Percentiles rank a stretch among this genome's conserved stretches.
Conservation (phyloP, 2,888 invertebrate species). For the Sesia apiformis region DNA sequence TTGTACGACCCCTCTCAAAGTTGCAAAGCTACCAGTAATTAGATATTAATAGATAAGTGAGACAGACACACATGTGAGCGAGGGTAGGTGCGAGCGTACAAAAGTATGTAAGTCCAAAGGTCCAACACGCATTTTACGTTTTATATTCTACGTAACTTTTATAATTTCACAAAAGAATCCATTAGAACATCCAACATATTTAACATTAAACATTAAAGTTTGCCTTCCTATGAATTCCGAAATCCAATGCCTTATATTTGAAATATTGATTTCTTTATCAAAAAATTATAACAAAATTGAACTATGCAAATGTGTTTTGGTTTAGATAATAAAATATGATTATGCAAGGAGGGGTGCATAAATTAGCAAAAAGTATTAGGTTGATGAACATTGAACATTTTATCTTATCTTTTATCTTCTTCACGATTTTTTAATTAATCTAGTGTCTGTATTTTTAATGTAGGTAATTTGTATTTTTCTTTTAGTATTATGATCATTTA, state of each 20-base stretch:
- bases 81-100: slow-evolving; percentile 2
- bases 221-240: neutral
- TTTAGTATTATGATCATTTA: no score
- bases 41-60: slow-evolving; percentile 49
- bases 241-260: neutral
- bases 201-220: no score
- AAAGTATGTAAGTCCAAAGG: neutral
- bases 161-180: no score
- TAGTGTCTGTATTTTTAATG: neutral
- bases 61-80: slow-evolving; percentile 24
- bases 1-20: slow-evolving; percentile 7
- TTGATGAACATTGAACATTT: slow-evolving; percentile 41
- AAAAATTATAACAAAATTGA: slow-evolving; percentile 6
- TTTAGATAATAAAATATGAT: slow-evolving; percentile 52
- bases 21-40: slow-evolving; percentile 35
- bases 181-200: no score
- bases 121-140: no score
- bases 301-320: slow-evolving; percentile 46
- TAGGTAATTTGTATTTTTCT: no score
- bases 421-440: neutral
- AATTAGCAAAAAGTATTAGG: slow-evolving; percentile 61
- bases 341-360: slow-evolving; percentile 58
- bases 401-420: neutral
- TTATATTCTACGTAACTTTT: no score
- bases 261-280: neutral